These are phyloP conservation scores for Patella pellucida DNA, from an alignment of 2,888 invertebrate genomes.

Conservation along the genomic window DNA sequence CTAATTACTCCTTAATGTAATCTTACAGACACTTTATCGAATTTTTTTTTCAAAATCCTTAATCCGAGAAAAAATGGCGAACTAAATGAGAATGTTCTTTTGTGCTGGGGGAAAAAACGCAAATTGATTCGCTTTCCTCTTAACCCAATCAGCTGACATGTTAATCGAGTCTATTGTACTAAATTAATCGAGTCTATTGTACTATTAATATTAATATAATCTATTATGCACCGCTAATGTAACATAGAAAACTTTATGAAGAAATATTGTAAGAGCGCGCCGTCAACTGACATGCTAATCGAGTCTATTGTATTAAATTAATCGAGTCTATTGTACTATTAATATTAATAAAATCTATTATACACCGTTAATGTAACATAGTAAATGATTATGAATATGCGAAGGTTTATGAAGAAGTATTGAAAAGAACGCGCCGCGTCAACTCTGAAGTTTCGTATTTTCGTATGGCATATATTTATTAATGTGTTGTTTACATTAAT, in stretches of 20 bases:
- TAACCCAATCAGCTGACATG: not conserved
- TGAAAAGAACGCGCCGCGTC: not conserved
- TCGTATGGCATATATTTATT: no score
- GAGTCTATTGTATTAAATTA: not conserved
- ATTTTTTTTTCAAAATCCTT: no score
- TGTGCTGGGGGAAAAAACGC: no score
- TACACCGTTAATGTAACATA: no score
- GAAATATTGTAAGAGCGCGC: not conserved
- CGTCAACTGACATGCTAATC: not conserved
- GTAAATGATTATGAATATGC: no score
- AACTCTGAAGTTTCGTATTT: not conserved
- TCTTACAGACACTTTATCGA: no score
- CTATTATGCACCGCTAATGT: no score
- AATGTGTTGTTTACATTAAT: not conserved
- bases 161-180: not conserved
- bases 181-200: not conserved
- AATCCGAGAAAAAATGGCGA: no score
- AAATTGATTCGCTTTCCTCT: not conserved
- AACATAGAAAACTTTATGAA: not conserved
- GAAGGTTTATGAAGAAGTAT: not conserved
- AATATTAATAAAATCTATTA: not conserved
- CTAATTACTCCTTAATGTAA: not conserved
- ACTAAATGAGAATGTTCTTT: no score
- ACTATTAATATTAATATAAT: conserved; percentile 2
- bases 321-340: not conserved